Base-by-base conservation (phyloP, 92 coral and sea anemone species). In the Epizoanthus fatuus region DNA sequence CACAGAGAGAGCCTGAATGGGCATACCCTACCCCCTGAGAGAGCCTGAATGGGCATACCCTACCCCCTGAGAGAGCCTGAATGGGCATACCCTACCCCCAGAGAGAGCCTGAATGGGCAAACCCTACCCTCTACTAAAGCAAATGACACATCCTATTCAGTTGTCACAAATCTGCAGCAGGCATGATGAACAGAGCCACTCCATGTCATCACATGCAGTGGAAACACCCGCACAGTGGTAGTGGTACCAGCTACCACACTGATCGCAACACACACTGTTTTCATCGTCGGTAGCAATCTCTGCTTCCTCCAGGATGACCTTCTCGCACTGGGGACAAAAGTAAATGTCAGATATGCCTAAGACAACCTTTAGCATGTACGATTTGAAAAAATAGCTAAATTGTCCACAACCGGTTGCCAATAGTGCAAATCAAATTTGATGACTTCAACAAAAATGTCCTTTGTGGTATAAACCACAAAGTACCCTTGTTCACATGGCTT, bases 241-340 rank as follows among this genome's bases (percentile, higher is more conserved):
- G 79, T 86, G 86, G 52, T 63, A 79, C 86, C 86, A 86, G 15
- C 42, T 25, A 13, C 35, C 58, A 67, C 76, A 86, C 40, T 65
- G 22, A 65, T 86, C 69, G 51, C 90, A 86, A 54, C 84, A 39
- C 14, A 86, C 75, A 68, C 90, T 86, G 63, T 67, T 63, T 17
- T 56, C 71, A 37, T 60, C 74, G 13, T 65, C 55, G 6, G 29
- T 45, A 37, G 68, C 14, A 49, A 83, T 19, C 55, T 83, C 87
- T 40, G 75, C n/a, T 9, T 13, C 57, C 70, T 83, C 87, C 15
- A 70, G 45, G 42, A 64, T 16, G 11, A 79, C 60, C 29, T 65
- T 79, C 13, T 86, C 90, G 62, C 90, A 86, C 47, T n/a, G 12
- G 7, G 84, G 65, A 63, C 86, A 86, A 57, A 39, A 79, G 13